Conservation (phyloP, 2,888 invertebrate species). For the Xestia ashworthii region DNA sequence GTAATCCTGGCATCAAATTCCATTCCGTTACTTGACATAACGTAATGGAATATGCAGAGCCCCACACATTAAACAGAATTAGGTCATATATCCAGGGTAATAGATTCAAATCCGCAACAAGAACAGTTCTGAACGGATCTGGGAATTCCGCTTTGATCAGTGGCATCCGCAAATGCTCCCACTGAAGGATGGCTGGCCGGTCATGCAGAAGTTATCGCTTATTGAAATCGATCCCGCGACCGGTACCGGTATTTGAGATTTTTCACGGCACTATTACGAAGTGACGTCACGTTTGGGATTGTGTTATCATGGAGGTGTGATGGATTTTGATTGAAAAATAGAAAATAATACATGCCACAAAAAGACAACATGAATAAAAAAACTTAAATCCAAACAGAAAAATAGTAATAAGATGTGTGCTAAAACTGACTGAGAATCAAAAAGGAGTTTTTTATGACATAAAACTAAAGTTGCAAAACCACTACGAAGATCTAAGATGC, state of each 20-base stretch:
- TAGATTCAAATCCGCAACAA: constrained; percentile 68
- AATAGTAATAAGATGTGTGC: no score
- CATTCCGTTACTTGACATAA: constrained; percentile 28
- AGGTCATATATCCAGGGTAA: constrained; percentile 67
- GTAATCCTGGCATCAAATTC: constrained; percentile 32
- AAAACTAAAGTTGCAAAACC: neutral
- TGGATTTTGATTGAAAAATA: neutral
- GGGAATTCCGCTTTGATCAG: constrained; percentile 73
- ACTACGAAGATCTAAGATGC: neutral
- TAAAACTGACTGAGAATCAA: neutral
- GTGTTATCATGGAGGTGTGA: constrained; percentile 18
- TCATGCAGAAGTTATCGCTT: constrained; percentile 86
- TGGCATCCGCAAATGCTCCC: constrained; percentile 73
- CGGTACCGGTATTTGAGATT: constrained; percentile 66
- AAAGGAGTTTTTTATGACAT: neutral
- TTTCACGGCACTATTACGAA: constrained; percentile 74
- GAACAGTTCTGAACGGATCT: constrained; percentile 53
- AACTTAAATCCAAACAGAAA: no score
- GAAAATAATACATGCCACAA: no score
- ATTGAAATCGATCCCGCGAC: constrained; percentile 82
- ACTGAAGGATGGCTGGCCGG: constrained; percentile 71
- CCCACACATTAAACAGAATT: constrained; percentile 57
- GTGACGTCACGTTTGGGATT: constrained; percentile 71
- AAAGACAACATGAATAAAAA: no score
- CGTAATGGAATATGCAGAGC: constrained; percentile 57